These are phyloP conservation scores for Acanthoscelides obtectus DNA, from an alignment of 2,888 invertebrate species.

Conservation along the genomic window DNA sequence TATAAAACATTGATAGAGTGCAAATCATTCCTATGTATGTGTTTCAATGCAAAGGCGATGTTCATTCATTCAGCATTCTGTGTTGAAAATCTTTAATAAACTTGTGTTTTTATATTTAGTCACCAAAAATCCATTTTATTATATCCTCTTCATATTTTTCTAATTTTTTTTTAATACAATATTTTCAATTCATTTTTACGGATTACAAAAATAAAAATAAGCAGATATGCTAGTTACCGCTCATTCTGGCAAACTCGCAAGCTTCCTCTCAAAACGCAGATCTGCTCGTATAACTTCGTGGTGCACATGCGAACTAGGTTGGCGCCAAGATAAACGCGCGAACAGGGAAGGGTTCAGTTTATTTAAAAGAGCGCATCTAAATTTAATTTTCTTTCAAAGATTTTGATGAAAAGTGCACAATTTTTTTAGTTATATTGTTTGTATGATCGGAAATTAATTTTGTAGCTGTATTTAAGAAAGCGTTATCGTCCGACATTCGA, in stretches of 20 bases:
- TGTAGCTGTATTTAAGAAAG: background rate
- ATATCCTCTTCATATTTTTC: too few species aligned
- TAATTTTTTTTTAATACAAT: too few species aligned
- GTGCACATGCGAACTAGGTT: slow-evolving; percentile 18
- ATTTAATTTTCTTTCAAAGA: slow-evolving; percentile 9
- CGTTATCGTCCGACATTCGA: slow-evolving; percentile 10
- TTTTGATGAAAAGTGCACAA: background rate
- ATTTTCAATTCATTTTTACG: too few species aligned
- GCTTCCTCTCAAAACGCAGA: slow-evolving; percentile 11
- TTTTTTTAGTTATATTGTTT: background rate
- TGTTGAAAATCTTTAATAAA: too few species aligned
- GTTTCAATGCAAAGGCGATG: too few species aligned
- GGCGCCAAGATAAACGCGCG: slow-evolving; percentile 29
- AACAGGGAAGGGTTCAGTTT: slow-evolving; percentile 20
- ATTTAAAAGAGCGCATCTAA: slow-evolving; percentile 21
- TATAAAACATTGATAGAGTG: too few species aligned
- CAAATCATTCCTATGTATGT: too few species aligned
- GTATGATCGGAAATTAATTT: background rate
- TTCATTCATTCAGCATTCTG: too few species aligned
- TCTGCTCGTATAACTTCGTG: slow-evolving; percentile 21
- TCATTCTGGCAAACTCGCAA: background rate
- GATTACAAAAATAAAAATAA: too few species aligned
- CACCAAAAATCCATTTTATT: too few species aligned
- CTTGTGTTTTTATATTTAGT: too few species aligned
- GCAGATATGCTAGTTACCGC: background rate